A percentile compares a stretch with the other conserved stretches of the same genome.
Conservation (phyloP, 2,888 invertebrate genomes). For the Phymatocera aterrima region DNA sequence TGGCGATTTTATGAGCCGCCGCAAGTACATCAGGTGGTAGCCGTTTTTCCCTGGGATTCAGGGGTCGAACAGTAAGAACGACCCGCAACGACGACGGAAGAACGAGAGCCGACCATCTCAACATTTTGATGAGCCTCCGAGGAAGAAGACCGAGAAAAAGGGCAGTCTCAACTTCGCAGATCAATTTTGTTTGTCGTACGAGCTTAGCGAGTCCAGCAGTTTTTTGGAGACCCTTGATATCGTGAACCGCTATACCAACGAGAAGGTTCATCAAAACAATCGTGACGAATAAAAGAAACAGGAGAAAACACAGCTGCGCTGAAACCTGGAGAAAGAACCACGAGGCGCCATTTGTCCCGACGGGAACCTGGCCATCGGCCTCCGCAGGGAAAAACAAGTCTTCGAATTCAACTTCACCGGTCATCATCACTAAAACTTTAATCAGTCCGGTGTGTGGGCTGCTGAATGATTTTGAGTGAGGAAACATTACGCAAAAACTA, state of each 20-base stretch:
- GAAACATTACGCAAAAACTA: slow-evolving; percentile 92
- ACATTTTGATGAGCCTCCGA: slow-evolving; percentile 83
- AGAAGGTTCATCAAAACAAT: slow-evolving; percentile 91
- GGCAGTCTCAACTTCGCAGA: slow-evolving; percentile 89
- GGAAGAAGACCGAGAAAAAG: slow-evolving; percentile 88
- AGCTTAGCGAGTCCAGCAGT: slow-evolving; percentile 90
- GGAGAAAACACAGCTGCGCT: slow-evolving; percentile 88
- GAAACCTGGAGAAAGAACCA: slow-evolving; percentile 85
- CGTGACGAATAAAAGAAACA: slow-evolving; percentile 89
- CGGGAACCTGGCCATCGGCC: slow-evolving; percentile 85
- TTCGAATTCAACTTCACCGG: slow-evolving; percentile 88
- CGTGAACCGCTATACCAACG: slow-evolving; percentile 92
- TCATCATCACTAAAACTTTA: slow-evolving; percentile 93
- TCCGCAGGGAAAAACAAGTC: slow-evolving; percentile 80
- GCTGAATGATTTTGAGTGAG: slow-evolving; percentile 87
- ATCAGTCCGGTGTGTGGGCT: slow-evolving; percentile 91
- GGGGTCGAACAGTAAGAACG: slow-evolving; percentile 88
- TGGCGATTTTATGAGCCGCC: slow-evolving; percentile 89
- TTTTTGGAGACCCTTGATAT: slow-evolving; percentile 90
- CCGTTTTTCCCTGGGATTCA: slow-evolving; percentile 89
- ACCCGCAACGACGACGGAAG: slow-evolving; percentile 90
- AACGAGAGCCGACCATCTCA: slow-evolving; percentile 87
- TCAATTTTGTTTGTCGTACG: slow-evolving; percentile 90
- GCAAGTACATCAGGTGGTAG: slow-evolving; percentile 87
- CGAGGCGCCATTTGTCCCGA: slow-evolving; percentile 63